phyloP scores from a whole-genome alignment of 2,113 vertebrate genomes.

The Centropus bengalensis region DNA sequence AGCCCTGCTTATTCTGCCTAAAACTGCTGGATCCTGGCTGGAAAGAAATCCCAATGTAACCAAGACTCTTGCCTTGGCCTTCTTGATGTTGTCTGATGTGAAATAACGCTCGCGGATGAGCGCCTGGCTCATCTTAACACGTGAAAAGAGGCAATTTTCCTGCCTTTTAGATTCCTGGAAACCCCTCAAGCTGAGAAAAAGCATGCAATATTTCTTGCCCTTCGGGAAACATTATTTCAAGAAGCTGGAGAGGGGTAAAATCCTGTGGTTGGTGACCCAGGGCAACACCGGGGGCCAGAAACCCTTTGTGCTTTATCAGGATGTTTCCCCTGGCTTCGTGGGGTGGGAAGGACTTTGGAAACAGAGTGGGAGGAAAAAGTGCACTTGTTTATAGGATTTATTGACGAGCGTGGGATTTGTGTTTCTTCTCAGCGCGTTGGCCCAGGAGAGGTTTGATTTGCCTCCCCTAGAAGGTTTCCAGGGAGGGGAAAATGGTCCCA shows the following conservation, averaged over 20 bases:
- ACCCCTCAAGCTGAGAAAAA: background rate
- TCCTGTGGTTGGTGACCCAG: background rate
- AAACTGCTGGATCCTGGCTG: background rate
- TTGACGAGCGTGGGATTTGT: background rate
- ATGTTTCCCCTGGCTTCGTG: background rate
- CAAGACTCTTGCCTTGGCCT: background rate
- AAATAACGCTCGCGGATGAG: rapidly evolving
- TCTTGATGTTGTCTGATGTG: background rate
- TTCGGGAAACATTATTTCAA: background rate
- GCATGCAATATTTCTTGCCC: rapidly evolving
- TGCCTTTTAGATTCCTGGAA: background rate
- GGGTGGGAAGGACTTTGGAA: conserved; percentile 20
- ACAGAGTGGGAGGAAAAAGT: conserved; percentile 10
- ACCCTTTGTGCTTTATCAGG: background rate
- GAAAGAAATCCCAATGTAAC: background rate
- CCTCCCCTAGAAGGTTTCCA: background rate
- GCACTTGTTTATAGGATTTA: background rate
- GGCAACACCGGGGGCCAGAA: background rate
- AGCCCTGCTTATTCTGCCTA: background rate
- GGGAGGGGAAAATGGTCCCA: background rate
- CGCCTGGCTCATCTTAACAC: background rate
- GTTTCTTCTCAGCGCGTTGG: background rate
- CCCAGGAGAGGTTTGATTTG: background rate
- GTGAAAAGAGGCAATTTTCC: background rate
- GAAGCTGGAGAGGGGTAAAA: background rate